These are phyloP conservation scores for Clarias magur DNA, from an alignment of 2,113 vertebrate species.

Conservation along the genomic window DNA sequence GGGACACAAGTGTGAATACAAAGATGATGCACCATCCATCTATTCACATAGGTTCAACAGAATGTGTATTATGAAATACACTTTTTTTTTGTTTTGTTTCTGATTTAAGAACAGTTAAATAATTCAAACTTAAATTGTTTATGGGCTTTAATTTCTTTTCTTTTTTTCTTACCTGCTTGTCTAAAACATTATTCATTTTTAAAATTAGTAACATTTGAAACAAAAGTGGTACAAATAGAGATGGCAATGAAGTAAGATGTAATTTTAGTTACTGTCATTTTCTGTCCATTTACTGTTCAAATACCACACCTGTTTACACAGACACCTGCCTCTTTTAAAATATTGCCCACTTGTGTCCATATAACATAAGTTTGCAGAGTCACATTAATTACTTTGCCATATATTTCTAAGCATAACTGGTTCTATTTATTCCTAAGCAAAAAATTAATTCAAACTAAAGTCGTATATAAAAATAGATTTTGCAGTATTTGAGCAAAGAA, in stretches of 20 bases:
- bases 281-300: background rate
- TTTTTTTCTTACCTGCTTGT: background rate
- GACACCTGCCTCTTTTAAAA: background rate
- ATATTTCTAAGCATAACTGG: background rate
- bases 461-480: background rate
- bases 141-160: background rate
- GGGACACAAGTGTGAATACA: background rate
- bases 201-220: background rate
- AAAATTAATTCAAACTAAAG: conserved; percentile 24
- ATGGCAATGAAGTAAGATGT: background rate
- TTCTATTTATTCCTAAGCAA: conserved; percentile 33
- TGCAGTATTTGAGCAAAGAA: conserved; percentile 16
- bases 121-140: background rate
- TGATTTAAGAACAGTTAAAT: background rate
- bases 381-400: background rate
- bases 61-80: conserved; percentile 4
- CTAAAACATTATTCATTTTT: too few species aligned
- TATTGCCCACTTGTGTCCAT: background rate
- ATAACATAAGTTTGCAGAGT: background rate
- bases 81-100: background rate
- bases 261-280: background rate
- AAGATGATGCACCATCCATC: background rate
- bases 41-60: background rate
- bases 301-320: background rate
- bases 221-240: background rate